A percentile compares a stretch with the other conserved stretches of the same genome.
These are phyloP conservation scores for Fulica atra DNA, from an alignment of 2,113 vertebrate genomes.

Conservation along the genomic window DNA sequence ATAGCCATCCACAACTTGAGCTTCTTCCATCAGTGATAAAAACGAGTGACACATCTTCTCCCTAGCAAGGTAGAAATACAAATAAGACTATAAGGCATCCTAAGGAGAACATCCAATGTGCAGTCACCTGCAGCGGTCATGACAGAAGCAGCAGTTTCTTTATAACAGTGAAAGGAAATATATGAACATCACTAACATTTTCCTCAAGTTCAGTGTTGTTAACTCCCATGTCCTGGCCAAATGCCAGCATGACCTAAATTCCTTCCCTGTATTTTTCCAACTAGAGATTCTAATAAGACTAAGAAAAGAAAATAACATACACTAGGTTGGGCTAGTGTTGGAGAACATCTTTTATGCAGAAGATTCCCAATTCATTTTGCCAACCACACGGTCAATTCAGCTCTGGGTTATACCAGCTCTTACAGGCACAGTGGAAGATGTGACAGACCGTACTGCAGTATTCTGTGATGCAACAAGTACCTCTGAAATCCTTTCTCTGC, in stretches of 20 bases:
- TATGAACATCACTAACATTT: neutral
- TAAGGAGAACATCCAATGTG: neutral
- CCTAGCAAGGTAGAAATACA: neutral
- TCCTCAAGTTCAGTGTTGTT: neutral
- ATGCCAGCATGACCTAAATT: conserved; percentile 1
- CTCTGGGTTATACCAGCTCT: neutral
- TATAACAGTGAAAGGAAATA: neutral
- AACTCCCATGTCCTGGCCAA: neutral
- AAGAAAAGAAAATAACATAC: neutral
- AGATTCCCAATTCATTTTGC: neutral
- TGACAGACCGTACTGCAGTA: neutral
- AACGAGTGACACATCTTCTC: neutral
- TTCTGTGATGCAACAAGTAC: neutral
- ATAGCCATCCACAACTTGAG: neutral
- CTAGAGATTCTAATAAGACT: neutral
- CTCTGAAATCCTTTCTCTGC: neutral
- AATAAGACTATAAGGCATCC: neutral
- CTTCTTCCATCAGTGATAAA: neutral
- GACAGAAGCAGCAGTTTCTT: neutral
- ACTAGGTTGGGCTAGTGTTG: neutral
- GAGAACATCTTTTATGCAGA: neutral
- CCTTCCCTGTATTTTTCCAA: neutral
- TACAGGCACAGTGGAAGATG: neutral
- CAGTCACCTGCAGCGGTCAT: neutral
- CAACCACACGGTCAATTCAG: neutral